Evolutionary conservation across 1,140 invertebrate genomes (phyloP).

Genomic region (Bombus waltoni): DNA sequence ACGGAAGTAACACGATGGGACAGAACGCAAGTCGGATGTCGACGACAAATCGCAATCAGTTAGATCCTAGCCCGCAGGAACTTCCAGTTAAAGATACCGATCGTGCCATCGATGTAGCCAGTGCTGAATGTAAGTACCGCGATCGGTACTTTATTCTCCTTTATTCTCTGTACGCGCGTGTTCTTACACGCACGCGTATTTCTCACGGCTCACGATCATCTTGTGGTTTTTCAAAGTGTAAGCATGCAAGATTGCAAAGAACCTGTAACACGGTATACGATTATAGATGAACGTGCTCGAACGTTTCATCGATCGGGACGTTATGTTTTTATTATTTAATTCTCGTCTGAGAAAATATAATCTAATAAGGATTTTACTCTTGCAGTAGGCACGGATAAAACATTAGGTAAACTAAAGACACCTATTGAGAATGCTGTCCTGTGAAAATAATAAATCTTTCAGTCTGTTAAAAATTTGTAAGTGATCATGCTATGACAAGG

Average conservation of each 20-base stretch:
- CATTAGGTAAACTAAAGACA: slow-evolving; percentile 80
- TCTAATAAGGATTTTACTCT: slow-evolving; percentile 70
- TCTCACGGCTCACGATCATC: slow-evolving; percentile 39
- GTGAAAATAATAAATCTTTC: slow-evolving; percentile 74
- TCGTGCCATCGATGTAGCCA: slow-evolving; percentile 80
- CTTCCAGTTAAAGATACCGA: slow-evolving; percentile 81
- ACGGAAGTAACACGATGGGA: slow-evolving; percentile 54
- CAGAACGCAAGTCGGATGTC: slow-evolving; percentile 68
- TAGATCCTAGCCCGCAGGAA: slow-evolving; percentile 81
- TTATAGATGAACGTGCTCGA: not conserved
- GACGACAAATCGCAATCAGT: slow-evolving; percentile 73
- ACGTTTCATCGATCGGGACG: not conserved
- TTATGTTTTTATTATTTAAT: not conserved
- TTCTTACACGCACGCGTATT: not conserved
- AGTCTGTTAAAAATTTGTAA: slow-evolving; percentile 77
- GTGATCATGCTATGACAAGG: slow-evolving; percentile 78
- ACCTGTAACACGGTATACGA: not conserved
- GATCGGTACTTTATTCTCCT: not conserved
- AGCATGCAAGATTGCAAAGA: slow-evolving; percentile 50
- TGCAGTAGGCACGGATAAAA: slow-evolving; percentile 80
- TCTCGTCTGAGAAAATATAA: not conserved
- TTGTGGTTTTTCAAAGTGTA: slow-evolving; percentile 23
- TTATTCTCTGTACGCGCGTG: not conserved
- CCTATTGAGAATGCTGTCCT: slow-evolving; percentile 78
- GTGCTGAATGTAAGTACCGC: slow-evolving; percentile 80